These are phyloP conservation scores for Antheraea assamensis DNA, from an alignment of 2,888 invertebrate species.

Conservation along the genomic window DNA sequence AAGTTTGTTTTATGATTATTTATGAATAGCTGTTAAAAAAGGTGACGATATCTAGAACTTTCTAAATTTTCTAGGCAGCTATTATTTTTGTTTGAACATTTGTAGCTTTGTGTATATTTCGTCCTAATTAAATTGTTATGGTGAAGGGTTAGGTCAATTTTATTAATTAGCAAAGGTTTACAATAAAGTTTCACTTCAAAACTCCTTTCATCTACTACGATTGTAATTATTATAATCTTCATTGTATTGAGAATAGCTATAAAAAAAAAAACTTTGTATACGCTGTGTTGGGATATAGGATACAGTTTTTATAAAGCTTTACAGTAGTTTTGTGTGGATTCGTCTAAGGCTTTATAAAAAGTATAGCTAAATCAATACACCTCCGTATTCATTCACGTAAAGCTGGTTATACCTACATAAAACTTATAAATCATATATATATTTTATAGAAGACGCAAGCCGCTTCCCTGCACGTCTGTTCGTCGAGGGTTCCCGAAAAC, in stretches of 20 bases:
- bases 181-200: neutral
- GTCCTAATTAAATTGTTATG: neutral
- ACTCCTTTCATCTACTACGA: neutral
- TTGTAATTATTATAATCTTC: neutral
- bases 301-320: neutral
- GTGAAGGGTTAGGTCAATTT: neutral
- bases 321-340: neutral
- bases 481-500: slow-evolving; percentile 83
- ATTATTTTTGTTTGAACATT: neutral
- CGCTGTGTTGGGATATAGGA: too few relatives aligned
- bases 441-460: slow-evolving; percentile 42
- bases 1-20: slow-evolving; percentile 5
- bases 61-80: neutral
- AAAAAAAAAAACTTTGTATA: too few relatives aligned
- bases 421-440: slow-evolving; percentile 14
- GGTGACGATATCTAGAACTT: neutral
- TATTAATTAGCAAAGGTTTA: neutral
- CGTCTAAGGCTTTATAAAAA: neutral
- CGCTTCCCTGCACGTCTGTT: slow-evolving; percentile 83
- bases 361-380: neutral
- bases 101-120: neutral
- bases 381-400: neutral
- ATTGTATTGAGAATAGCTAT: neutral
- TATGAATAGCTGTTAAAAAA: neutral
- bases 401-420: neutral